phyloP scores from a whole-genome alignment of 2,113 vertebrate genomes.

The Rhinoderma darwinii region DNA sequence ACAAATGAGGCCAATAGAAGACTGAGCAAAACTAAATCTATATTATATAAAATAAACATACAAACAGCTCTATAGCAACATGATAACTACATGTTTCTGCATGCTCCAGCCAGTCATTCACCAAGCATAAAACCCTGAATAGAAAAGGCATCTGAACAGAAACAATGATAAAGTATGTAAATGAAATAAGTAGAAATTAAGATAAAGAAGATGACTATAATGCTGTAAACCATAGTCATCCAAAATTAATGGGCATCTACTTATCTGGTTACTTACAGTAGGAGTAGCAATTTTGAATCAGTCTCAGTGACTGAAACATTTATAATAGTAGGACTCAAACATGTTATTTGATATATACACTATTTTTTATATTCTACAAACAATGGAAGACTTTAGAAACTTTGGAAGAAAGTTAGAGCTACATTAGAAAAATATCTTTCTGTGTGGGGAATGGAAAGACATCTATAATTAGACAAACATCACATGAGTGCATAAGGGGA shows the following conservation, averaged over 20 bases:
- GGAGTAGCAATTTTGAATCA: background rate
- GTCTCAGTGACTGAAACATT: too few relatives aligned
- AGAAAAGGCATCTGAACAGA: background rate
- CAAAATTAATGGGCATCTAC: background rate
- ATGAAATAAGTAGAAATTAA: too few relatives aligned
- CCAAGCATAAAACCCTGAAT: background rate
- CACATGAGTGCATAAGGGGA: constrained; percentile 50
- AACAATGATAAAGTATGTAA: background rate
- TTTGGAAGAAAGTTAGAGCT: background rate
- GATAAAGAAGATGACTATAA: background rate
- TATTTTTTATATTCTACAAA: too few relatives aligned
- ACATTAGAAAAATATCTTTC: background rate
- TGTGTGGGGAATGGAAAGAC: constrained; percentile 47
- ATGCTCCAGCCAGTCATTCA: background rate
- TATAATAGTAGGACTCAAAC: too few relatives aligned
- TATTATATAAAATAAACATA: background rate
- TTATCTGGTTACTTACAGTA: background rate
- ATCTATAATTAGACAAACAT: constrained; percentile 55
- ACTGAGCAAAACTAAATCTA: background rate
- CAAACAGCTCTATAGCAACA: background rate
- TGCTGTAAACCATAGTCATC: background rate
- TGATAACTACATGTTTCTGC: background rate
- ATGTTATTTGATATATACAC: background rate
- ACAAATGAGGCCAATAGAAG: background rate
- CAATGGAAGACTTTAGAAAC: background rate